Evolutionary conservation across 2,113 vertebrate species (phyloP).

Genomic region (Oreochromis tanganicae): DNA sequence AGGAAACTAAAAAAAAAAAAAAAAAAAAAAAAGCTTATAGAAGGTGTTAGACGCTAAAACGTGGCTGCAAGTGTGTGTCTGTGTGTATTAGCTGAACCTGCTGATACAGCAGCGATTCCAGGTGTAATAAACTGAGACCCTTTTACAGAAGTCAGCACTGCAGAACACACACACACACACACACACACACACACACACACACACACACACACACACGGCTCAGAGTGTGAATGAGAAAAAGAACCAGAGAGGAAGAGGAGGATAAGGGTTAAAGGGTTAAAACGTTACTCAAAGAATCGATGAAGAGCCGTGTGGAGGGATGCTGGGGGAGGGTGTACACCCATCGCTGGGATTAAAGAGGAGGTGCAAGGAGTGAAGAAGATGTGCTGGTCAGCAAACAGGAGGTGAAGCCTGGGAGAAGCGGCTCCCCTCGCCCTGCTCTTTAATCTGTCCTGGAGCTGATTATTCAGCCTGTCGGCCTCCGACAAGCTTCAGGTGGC

Average conservation of each 20-base stretch:
- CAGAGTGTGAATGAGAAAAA: neutral
- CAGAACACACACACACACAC: neutral
- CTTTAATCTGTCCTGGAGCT: neutral
- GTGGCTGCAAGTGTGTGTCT: neutral
- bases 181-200: neutral
- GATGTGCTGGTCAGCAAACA: slow-evolving; percentile 2
- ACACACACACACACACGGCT: neutral
- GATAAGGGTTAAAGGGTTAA: neutral
- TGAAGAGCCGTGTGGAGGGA: neutral
- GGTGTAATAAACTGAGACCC: slow-evolving; percentile 1
- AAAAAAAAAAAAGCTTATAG: neutral
- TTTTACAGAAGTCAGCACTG: slow-evolving; percentile 22
- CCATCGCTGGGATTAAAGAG: neutral
- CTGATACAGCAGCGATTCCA: slow-evolving; percentile 33
- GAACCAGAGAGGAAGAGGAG: neutral
- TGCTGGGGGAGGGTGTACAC: neutral
- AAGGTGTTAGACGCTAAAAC: neutral
- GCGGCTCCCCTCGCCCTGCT: neutral
- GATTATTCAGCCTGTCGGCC: neutral
- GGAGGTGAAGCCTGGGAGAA: neutral
- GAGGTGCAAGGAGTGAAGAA: neutral
- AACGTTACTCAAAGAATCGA: neutral
- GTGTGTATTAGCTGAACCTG: neutral
- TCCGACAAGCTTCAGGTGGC: neutral
- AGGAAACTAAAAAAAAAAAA: neutral